A percentile compares a stretch with the other conserved stretches of the same genome.
Evolutionary conservation across 2,797 vertebrate species (phyloP).

Genomic region (Anomalospiza imberbis): DNA sequence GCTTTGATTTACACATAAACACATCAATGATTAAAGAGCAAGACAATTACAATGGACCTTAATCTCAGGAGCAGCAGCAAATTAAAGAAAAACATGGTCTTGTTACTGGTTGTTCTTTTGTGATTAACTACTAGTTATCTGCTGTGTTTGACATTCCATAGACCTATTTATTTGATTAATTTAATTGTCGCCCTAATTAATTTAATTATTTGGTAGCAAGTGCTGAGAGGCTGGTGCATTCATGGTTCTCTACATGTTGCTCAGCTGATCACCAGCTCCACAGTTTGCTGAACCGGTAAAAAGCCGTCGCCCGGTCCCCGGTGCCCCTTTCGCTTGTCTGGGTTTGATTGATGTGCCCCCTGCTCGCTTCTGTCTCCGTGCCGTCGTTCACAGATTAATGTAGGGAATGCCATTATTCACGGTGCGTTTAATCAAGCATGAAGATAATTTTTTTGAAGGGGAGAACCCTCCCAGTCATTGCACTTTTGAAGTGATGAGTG

Average conservation of each 20-base stretch:
- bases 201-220: constrained; percentile 46
- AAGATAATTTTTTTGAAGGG: neutral
- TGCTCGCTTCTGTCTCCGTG: neutral
- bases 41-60: neutral
- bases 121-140: constrained; percentile 44
- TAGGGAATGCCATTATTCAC: neutral
- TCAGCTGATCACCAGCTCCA: neutral
- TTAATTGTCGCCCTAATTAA: constrained; percentile 54
- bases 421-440: neutral
- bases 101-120: neutral
- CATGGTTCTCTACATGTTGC: neutral
- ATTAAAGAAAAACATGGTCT: constrained; percentile 10
- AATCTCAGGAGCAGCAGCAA: neutral
- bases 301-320: neutral
- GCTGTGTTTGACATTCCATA: neutral
- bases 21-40: constrained; percentile 18
- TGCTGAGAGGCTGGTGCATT: neutral
- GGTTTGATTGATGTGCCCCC: neutral
- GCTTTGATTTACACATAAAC: neutral
- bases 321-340: neutral
- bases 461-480: neutral
- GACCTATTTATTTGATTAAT: constrained; percentile 61
- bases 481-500: neutral
- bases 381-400: neutral
- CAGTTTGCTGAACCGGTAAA: neutral